A percentile compares a stretch with the other conserved stretches of the same genome.
Conservation (phyloP, 2,797 vertebrate genomes). For the Poeciliopsis presidionis region DNA sequence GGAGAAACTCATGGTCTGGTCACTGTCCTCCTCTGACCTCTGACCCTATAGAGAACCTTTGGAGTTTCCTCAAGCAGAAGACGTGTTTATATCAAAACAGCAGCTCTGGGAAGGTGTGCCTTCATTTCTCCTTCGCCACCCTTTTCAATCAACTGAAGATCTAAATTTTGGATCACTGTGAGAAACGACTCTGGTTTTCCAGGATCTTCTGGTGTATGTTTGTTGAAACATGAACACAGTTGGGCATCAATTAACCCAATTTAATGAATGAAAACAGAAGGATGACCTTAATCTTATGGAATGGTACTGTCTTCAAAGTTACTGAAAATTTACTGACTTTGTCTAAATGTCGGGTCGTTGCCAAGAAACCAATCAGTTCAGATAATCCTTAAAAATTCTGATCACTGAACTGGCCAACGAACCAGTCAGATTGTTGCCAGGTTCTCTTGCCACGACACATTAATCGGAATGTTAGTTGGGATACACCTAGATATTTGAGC, state of each 20-base stretch:
- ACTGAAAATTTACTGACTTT: neutral
- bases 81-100: no score
- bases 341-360: neutral
- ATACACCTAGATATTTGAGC: neutral
- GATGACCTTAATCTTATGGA: neutral
- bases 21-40: no score
- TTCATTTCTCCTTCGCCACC: neutral
- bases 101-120: neutral
- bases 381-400: neutral
- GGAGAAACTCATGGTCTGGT: no score
- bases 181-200: neutral
- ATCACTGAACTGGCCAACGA: neutral
- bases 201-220: neutral
- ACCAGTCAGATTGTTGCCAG: neutral
- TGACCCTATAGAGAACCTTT: no score
- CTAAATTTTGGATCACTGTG: neutral
- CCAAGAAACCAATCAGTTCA: neutral
- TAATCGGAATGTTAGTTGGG: neutral
- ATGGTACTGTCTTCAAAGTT: neutral
- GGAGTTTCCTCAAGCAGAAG: no score
- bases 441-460: neutral
- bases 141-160: neutral
- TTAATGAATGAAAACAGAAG: neutral
- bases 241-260: neutral
- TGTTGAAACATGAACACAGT: neutral